These are phyloP conservation scores for Enteromius afrohamiltoni DNA, from an alignment of 2,797 vertebrate species.

Conservation along the genomic window DNA sequence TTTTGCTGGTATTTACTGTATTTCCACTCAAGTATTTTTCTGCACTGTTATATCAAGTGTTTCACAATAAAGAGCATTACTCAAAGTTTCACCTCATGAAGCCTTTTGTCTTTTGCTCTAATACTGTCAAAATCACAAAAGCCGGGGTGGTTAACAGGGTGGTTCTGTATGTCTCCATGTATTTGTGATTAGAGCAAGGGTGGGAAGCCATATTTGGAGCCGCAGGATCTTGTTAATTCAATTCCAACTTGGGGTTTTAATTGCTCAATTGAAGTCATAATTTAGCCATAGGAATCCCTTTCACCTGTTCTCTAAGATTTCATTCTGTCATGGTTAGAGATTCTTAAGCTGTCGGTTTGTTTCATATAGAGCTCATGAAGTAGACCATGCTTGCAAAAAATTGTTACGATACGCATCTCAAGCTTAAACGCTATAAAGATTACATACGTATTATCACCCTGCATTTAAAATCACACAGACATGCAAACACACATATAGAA, in stretches of 20 bases:
- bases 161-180: constrained; percentile 69
- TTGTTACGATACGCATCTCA: not conserved
- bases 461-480: not conserved
- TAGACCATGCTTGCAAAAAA: constrained; percentile 36
- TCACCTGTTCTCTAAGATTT: constrained; percentile 71
- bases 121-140: constrained; percentile 30
- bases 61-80: constrained; percentile 5
- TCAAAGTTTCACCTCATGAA: not conserved
- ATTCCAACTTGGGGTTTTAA: constrained; percentile 75
- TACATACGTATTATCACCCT: not conserved
- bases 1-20: not conserved
- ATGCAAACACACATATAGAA: not conserved
- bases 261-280: constrained; percentile 78
- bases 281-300: constrained; percentile 78
- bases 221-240: constrained; percentile 75
- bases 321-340: constrained; percentile 50
- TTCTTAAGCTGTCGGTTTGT: constrained; percentile 37
- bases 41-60: not conserved
- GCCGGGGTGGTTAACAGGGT: constrained; percentile 42
- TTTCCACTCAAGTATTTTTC: not conserved
- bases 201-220: constrained; percentile 63
- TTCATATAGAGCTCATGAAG: constrained; percentile 19
- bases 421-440: not conserved
- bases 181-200: constrained; percentile 75
- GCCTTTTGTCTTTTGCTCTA: not conserved